Conservation (phyloP, 2,888 invertebrate species). For the Ochropleura leucogaster region DNA sequence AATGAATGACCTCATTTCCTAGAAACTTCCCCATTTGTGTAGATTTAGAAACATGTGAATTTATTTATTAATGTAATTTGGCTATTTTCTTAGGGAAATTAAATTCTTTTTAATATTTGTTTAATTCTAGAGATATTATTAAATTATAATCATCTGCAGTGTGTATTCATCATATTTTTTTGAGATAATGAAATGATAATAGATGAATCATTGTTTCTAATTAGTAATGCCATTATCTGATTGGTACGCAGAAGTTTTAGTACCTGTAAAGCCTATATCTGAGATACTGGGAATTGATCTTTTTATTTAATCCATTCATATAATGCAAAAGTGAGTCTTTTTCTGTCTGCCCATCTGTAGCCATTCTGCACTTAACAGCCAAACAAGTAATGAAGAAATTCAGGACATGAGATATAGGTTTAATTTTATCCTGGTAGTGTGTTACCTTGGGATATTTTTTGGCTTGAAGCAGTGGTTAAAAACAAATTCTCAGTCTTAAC, state of each 20-base stretch:
- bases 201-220: conserved; percentile 38
- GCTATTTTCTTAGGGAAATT: neutral
- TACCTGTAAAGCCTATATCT: neutral
- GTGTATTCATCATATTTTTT: conserved; percentile 21
- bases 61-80: neutral
- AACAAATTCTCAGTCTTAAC: neutral
- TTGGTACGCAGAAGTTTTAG: conserved; percentile 20
- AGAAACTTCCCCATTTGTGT: conserved; percentile 22
- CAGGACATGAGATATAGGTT: too few species aligned
- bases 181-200: conserved; percentile 15
- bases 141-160: neutral
- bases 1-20: conserved; percentile 48
- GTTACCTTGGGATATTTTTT: neutral
- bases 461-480: neutral
- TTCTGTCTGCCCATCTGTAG: neutral
- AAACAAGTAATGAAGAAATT: neutral
- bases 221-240: conserved; percentile 34
- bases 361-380: neutral
- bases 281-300: conserved; percentile 18
- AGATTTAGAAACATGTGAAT: conserved; percentile 3
- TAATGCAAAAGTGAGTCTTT: neutral
- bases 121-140: neutral
- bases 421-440: neutral
- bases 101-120: neutral
- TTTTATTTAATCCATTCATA: conserved; percentile 2